phyloP scores from a whole-genome alignment of 2,797 vertebrate genomes.

The Sebastes reedi region DNA sequence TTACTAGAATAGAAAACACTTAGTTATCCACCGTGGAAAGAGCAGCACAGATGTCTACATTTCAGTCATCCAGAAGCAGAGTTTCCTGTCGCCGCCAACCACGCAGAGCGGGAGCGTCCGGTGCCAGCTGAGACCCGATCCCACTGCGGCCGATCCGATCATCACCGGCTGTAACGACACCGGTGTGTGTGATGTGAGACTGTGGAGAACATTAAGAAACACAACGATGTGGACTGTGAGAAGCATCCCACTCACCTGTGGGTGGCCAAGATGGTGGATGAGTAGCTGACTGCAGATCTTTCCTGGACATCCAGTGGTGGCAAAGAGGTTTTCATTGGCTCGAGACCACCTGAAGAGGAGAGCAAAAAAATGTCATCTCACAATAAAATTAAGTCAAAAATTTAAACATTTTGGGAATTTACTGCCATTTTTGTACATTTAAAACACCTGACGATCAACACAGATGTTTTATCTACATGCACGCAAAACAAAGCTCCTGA shows the following conservation, averaged over 20 bases:
- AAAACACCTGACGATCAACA: not conserved
- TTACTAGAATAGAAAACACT: slow-evolving; percentile 43
- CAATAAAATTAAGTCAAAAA: not conserved
- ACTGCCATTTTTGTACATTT: not conserved
- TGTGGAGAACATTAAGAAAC: not conserved
- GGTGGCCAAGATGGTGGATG: slow-evolving; percentile 95
- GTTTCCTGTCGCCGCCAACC: slow-evolving; percentile 92
- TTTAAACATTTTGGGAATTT: not conserved
- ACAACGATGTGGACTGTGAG: not conserved
- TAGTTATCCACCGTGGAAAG: not conserved
- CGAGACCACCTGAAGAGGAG: slow-evolving; percentile 88
- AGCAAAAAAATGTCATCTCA: not conserved
- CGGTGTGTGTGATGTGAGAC: not conserved
- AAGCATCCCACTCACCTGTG: slow-evolving; percentile 86
- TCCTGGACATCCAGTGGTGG: slow-evolving; percentile 95
- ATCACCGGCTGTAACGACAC: slow-evolving; percentile 87
- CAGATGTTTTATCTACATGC: not conserved
- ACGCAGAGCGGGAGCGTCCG: slow-evolving; percentile 92
- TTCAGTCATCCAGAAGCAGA: slow-evolving; percentile 97
- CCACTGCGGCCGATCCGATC: slow-evolving; percentile 87
- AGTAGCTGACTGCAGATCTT: slow-evolving; percentile 91
- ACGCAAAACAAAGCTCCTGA: not conserved
- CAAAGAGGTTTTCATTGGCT: slow-evolving; percentile 93
- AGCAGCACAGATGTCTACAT: slow-evolving; percentile 80
- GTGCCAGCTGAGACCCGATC: slow-evolving; percentile 96